phyloP scores from a whole-genome alignment of 2,888 invertebrate genomes.

The Stictocephala bisonia region DNA sequence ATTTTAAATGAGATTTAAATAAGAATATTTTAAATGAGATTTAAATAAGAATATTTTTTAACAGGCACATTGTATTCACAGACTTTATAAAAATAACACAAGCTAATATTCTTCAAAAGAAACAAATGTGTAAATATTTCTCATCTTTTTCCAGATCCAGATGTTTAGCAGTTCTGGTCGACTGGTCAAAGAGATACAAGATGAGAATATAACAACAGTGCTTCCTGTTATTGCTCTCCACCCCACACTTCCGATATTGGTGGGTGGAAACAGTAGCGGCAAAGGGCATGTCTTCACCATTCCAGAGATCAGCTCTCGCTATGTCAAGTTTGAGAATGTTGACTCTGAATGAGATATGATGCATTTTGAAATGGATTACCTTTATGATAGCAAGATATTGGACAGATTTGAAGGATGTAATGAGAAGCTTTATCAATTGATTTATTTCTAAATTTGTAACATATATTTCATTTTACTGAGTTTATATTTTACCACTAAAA shows the following conservation, averaged over 20 bases:
- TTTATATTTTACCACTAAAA: no score
- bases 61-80: background rate
- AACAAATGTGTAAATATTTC: background rate
- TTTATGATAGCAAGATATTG: no score
- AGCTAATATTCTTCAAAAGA: background rate
- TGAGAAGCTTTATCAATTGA: no score
- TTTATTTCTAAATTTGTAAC: no score
- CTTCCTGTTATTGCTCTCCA: constrained; percentile 64
- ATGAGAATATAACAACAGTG: constrained; percentile 61
- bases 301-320: background rate
- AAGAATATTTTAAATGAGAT: no score
- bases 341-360: no score
- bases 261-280: constrained; percentile 66
- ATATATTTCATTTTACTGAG: no score
- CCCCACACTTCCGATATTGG: constrained; percentile 63
- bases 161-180: constrained; percentile 62
- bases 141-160: constrained; percentile 61
- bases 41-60: background rate
- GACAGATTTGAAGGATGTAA: no score
- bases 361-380: no score
- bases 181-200: constrained; percentile 60
- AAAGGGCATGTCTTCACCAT: constrained; percentile 64
- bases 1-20: no score
- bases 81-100: no score
- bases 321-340: no score